Conservation (phyloP, 1,140 invertebrate genomes). For the Hetaerina americana region DNA sequence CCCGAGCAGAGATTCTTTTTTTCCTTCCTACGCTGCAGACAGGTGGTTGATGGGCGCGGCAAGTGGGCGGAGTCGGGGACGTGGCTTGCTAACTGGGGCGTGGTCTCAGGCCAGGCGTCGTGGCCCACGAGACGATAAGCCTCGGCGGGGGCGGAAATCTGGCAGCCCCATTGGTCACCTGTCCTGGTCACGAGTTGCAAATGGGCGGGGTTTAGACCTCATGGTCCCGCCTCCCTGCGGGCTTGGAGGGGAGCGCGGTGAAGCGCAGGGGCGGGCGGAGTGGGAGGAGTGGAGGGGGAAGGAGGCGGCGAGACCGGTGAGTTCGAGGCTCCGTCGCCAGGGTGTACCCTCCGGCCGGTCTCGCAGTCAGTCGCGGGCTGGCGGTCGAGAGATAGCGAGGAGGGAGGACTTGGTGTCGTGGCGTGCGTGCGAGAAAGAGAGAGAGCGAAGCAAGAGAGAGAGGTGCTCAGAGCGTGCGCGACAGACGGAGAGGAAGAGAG, state of each 20-base stretch:
- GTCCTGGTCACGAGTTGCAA: conserved; percentile 11
- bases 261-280: conserved; percentile 13
- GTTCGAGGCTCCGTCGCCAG: conserved; percentile 28
- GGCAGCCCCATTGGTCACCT: conserved; percentile 11
- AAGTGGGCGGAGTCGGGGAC: conserved; percentile 2
- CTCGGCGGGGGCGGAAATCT: not conserved
- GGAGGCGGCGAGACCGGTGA: conserved; percentile 15
- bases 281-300: conserved; percentile 1
- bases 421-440: conserved; percentile 33
- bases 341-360: conserved; percentile 14
- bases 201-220: not conserved
- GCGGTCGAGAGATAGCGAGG: conserved; percentile 24
- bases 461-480: no score
- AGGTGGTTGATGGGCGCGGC: conserved; percentile 7
- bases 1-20: not conserved
- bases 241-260: conserved; percentile 2
- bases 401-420: conserved; percentile 29
- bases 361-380: conserved; percentile 8
- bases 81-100: conserved; percentile 11
- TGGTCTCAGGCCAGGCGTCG: not conserved
- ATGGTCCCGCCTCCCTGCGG: not conserved
- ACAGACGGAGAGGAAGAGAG: no score
- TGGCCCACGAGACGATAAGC: not conserved
- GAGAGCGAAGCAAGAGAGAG: conserved; percentile 22
- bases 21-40: not conserved